Conservation (phyloP, 2,888 invertebrate genomes). For the Chrysodeixis includens region DNA sequence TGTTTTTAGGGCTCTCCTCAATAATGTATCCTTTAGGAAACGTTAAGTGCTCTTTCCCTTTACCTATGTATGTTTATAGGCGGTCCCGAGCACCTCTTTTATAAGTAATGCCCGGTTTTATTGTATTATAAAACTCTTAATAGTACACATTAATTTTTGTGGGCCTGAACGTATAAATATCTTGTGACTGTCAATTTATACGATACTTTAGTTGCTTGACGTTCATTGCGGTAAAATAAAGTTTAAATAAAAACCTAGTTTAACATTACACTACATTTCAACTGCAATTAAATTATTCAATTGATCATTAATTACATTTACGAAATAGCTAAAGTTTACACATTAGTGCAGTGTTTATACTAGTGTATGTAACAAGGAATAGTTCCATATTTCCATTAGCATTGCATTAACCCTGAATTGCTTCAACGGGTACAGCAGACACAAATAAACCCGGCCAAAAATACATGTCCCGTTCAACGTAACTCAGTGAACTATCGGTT, state of each 20-base stretch:
- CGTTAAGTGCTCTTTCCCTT: conserved; percentile 79
- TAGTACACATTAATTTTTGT: conserved; percentile 54
- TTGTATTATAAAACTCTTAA: conserved; percentile 59
- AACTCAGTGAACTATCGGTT: conserved; percentile 80
- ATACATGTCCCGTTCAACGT: conserved; percentile 67
- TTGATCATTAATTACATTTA: too few species aligned
- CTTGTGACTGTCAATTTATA: conserved; percentile 9
- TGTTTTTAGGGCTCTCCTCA: conserved; percentile 84
- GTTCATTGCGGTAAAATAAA: not conserved
- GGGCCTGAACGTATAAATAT: conserved; percentile 24
- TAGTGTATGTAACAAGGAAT: too few species aligned
- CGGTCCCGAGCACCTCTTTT: conserved; percentile 51
- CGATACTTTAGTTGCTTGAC: not conserved
- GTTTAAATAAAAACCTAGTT: too few species aligned
- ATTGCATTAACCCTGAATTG: conserved; percentile 48
- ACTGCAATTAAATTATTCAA: too few species aligned
- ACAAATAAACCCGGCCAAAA: conserved; percentile 61
- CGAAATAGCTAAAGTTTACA: too few species aligned
- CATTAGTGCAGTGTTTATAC: too few species aligned
- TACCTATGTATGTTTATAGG: conserved; percentile 69
- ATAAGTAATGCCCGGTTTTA: conserved; percentile 55
- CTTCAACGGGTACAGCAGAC: conserved; percentile 42
- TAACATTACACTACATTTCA: too few species aligned
- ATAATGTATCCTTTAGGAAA: conserved; percentile 85
- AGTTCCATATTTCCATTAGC: too few species aligned